Conservation (phyloP, 2,888 invertebrate species). For the Ptychoptera contaminata region DNA sequence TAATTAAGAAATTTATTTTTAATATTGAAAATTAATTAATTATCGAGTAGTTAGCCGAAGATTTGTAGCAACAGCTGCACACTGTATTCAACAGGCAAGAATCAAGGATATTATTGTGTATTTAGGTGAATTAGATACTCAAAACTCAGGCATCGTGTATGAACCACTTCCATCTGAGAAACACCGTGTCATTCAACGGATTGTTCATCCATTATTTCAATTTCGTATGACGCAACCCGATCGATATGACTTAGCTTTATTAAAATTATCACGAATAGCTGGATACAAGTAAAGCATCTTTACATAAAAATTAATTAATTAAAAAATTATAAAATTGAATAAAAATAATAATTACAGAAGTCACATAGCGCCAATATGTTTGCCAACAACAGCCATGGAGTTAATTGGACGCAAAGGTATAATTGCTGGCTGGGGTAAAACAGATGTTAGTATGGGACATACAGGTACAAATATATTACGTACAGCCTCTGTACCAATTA, state of each 20-base stretch:
- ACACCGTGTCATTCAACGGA: constrained; percentile 52
- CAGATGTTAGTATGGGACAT: constrained; percentile 52
- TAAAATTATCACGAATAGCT: constrained; percentile 53
- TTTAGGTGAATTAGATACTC: constrained; percentile 67
- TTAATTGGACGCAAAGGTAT: constrained; percentile 40
- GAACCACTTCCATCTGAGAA: constrained; percentile 49
- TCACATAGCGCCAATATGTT: constrained; percentile 65
- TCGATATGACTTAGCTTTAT: constrained; percentile 60
- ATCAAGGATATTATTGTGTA: constrained; percentile 59
- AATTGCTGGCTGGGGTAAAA: constrained; percentile 77
- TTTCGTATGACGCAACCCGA: constrained; percentile 73
- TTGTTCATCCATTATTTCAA: constrained; percentile 65
- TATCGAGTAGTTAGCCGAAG: constrained; percentile 42
- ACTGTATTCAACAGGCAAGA: constrained; percentile 63
- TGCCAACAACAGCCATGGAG: constrained; percentile 39
- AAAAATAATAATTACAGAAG: constrained; percentile 23
- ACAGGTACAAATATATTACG: constrained; percentile 67
- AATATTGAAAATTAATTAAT: constrained; percentile 1
- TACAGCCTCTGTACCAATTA: constrained; percentile 66
- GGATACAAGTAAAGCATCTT: constrained; percentile 21
- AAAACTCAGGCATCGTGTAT: constrained; percentile 43
- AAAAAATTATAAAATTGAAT: not conserved
- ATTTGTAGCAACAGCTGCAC: constrained; percentile 67
- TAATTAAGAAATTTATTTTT: not conserved
- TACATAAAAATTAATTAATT: not conserved